Evolutionary conservation across 2,797 vertebrate species (phyloP).

Genomic region (Otus scops): DNA sequence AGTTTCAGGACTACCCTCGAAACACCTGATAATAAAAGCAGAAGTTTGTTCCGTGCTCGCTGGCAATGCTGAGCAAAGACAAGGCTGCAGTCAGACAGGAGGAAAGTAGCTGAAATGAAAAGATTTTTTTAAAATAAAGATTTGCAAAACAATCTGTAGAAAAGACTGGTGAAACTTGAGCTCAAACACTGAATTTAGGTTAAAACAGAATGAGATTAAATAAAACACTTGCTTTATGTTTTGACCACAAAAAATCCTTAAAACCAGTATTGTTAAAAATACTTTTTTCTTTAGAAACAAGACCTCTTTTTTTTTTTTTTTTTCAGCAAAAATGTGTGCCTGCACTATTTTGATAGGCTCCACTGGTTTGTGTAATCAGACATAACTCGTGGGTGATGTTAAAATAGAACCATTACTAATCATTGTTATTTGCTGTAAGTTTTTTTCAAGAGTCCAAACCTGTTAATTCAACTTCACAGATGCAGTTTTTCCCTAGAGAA

Average conservation of each 20-base stretch:
- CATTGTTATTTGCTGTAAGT: not conserved
- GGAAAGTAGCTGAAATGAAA: not conserved
- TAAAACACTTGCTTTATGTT: not conserved
- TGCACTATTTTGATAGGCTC: not conserved
- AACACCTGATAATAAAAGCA: not conserved
- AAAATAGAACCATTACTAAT: not conserved
- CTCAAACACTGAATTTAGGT: not conserved
- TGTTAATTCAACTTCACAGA: not conserved
- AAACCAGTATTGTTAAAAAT: not conserved
- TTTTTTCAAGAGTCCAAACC: not conserved
- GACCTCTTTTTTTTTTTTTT: not conserved
- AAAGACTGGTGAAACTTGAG: not conserved
- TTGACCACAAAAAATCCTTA: not conserved
- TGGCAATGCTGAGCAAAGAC: not conserved
- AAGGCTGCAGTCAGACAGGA: not conserved
- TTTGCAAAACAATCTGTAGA: not conserved
- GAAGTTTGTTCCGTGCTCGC: not conserved
- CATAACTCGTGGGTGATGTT: not conserved
- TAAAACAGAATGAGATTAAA: not conserved
- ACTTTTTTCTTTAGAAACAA: not conserved
- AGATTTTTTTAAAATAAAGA: not conserved
- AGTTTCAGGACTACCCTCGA: not conserved
- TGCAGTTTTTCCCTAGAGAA: not conserved
- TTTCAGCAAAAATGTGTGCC: not conserved
- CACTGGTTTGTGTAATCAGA: not conserved